Percentiles rank a stretch among this genome's conserved stretches.
phyloP scores from a whole-genome alignment of 2,113 vertebrate genomes.

The human (Homo sapiens) region DNA sequence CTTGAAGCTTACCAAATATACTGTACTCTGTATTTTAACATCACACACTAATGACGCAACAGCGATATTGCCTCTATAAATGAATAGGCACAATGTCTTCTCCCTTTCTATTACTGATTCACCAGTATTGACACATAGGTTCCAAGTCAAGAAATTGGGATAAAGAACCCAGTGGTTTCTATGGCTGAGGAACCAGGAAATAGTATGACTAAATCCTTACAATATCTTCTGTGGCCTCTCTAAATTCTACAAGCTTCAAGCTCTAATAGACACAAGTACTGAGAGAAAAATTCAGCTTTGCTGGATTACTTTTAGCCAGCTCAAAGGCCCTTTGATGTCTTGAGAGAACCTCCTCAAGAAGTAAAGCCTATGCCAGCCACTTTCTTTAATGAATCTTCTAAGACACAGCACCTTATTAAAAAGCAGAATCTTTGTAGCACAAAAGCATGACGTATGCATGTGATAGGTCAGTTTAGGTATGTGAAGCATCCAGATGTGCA shows the following conservation, averaged over 20 bases:
- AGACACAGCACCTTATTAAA: neutral
- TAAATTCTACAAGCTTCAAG: neutral
- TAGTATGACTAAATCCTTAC: neutral
- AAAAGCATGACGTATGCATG: neutral
- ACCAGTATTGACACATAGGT: neutral
- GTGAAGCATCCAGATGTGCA: neutral
- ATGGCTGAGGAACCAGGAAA: neutral
- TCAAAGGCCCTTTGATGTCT: neutral
- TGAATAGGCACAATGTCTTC: neutral
- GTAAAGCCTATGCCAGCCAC: neutral
- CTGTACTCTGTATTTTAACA: neutral
- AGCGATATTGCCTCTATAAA: neutral
- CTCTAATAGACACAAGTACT: neutral
- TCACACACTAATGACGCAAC: neutral
- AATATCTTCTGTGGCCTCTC: neutral
- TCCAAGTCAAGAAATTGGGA: slow-evolving; percentile 1
- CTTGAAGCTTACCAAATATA: neutral
- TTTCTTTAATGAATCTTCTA: neutral
- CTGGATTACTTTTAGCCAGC: neutral
- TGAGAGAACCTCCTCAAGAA: neutral
- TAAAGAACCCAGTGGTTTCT: neutral
- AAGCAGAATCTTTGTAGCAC: neutral
- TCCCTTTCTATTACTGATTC: neutral
- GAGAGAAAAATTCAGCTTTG: neutral
- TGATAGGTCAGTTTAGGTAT: neutral